Base-by-base conservation (phyloP, 2,113 vertebrate genomes). In the Ceuthmochares aereus region DNA sequence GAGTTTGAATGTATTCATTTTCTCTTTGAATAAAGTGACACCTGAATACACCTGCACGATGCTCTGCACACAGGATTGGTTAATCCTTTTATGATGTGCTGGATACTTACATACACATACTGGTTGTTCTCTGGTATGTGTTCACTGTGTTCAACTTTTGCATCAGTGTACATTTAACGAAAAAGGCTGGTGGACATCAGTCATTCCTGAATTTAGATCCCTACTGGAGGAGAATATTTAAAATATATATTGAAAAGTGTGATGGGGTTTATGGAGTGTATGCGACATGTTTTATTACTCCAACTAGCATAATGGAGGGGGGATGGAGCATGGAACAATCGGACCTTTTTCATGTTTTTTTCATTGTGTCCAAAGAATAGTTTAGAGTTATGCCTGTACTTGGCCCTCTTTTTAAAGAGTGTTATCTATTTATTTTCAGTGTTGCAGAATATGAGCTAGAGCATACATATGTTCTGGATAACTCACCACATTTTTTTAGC, bases 401-500 rank as follows among this genome's bases (percentile, higher is more conserved):
- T 67, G 54, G 42, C 4, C 4, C 4, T 29, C 10, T 79, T 89
- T 89, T 74, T 40, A 1, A 42, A 63, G 22, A 47, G 3, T 67
- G 3, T 67, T 87, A 37, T 51, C 43, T 81, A 3, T 60, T 72
- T 94, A 16, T 90, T 92, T 93, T 79, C 37, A 66, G 34, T 49
- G 43, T 67, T 78, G 45, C 25, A 60, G 45, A 55, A 29, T 86
- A 60, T 42, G 19, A 86, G n/a, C 56, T 81, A 26, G 32, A 87
- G 25, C 81, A 70, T 74, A 36, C 69, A 68, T 89, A 90, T 70
- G 56, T 72, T 96, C 40, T 80, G 63, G 83, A 96, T 91, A 86
- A 92, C 87, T 96, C 91, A 79, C 77, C 34, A n/a, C n/a, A 88
- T 94, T 94, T 84, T 26, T 96, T 92, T 87, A 90, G 74, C 62